Percentiles rank a stretch among this genome's conserved stretches.
Evolutionary conservation across 2,888 invertebrate genomes (phyloP).

Genomic region (Megalurothrips usitatus): DNA sequence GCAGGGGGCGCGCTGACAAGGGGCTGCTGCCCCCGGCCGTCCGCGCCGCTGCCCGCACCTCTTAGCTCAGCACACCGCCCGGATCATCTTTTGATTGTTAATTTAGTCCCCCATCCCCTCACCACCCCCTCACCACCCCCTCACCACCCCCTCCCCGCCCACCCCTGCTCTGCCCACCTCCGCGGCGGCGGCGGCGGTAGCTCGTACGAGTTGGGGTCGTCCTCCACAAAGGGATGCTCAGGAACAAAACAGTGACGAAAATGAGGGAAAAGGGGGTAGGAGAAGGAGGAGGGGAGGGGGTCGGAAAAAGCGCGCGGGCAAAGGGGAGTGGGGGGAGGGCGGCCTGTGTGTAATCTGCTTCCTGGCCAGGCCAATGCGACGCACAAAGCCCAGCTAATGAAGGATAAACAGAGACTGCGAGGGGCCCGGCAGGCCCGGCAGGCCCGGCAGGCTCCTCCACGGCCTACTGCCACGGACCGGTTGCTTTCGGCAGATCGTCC

Average conservation of each 20-base stretch:
- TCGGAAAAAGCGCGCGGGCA: not conserved
- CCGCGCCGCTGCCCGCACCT: not conserved
- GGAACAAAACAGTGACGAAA: not conserved
- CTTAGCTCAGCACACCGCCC: not conserved
- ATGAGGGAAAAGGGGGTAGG: not conserved
- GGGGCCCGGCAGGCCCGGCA: too few relatives aligned
- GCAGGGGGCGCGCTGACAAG: not conserved
- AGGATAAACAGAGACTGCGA: constrained; percentile 11
- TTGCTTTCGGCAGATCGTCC: too few relatives aligned
- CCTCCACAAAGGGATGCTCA: not conserved
- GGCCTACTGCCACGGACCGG: too few relatives aligned
- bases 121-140: not conserved
- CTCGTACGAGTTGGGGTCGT: not conserved
- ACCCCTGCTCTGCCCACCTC: too few relatives aligned
- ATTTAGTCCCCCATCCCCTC: not conserved
- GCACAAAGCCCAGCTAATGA: constrained; percentile 24
- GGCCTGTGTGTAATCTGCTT: constrained; percentile 22
- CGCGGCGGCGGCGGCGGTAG: too few relatives aligned
- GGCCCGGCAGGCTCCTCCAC: too few relatives aligned
- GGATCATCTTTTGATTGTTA: not conserved
- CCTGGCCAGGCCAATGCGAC: not conserved
- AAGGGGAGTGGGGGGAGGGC: not conserved
- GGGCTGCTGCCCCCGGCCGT: not conserved
- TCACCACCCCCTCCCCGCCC: too few relatives aligned
- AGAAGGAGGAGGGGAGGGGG: not conserved